Conservation (phyloP, 2,113 vertebrate genomes). For the Ceyx cyanopectus region DNA sequence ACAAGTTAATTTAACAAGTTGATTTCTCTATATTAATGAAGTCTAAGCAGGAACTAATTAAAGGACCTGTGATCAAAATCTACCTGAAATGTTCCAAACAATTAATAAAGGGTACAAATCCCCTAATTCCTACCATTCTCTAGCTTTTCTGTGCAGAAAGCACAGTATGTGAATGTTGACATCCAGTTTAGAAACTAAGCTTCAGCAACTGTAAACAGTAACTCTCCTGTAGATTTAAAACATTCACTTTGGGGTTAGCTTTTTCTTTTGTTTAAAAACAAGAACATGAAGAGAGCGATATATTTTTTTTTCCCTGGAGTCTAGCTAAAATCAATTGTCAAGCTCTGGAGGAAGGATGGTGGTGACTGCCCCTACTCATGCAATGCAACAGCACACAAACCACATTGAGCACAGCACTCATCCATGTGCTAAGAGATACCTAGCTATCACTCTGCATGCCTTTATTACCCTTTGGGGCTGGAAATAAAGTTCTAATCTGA, state of each 20-base stretch:
- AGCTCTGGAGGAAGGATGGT: not conserved
- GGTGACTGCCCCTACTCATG: not conserved
- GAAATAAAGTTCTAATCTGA: not conserved
- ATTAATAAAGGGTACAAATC: not conserved
- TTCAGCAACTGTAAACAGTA: not conserved
- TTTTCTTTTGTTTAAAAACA: conserved; percentile 30
- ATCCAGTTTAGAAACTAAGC: not conserved
- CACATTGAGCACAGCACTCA: not conserved
- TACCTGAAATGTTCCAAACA: not conserved
- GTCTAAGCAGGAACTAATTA: not conserved
- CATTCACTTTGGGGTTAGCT: not conserved
- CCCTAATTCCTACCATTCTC: not conserved
- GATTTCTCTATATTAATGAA: not conserved
- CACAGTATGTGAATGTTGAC: not conserved
- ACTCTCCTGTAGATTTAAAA: not conserved
- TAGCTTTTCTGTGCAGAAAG: not conserved
- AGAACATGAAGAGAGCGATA: not conserved
- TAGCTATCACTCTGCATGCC: not conserved
- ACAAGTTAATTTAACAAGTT: not conserved
- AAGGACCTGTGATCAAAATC: not conserved
- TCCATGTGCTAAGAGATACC: not conserved
- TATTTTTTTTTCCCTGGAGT: not conserved
- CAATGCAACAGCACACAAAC: not conserved
- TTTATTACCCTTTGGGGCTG: not conserved
- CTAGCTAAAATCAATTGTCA: conserved; percentile 31